These are phyloP conservation scores for Shinisaurus crocodilurus DNA, from an alignment of 2,113 vertebrate species.

Conservation along the genomic window DNA sequence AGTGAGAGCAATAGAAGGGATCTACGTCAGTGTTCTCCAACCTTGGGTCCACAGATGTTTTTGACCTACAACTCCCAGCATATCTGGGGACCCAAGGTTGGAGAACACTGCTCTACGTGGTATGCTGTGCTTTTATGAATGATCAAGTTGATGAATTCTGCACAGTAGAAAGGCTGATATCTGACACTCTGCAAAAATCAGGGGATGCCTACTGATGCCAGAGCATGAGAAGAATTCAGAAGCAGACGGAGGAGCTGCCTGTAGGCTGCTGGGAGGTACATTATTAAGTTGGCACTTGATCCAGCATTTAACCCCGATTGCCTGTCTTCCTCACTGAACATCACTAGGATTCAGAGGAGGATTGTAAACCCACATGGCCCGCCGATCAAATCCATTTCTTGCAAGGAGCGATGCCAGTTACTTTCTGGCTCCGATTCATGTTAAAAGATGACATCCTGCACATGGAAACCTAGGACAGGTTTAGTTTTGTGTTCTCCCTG, in stretches of 20 bases:
- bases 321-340: background rate
- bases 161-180: background rate
- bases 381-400: background rate
- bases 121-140: background rate
- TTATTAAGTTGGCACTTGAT: background rate
- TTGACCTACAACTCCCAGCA: too few species aligned
- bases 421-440: background rate
- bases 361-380: background rate
- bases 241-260: background rate
- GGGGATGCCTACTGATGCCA: background rate
- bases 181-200: too few species aligned
- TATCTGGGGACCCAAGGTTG: too few species aligned
- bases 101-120: background rate
- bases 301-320: background rate
- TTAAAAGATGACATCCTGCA: background rate
- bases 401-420: background rate
- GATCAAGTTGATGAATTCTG: background rate
- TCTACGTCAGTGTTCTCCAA: too few species aligned
- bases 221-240: background rate
- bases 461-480: background rate
- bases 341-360: background rate
- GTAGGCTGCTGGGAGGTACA: background rate
- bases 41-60: too few species aligned
- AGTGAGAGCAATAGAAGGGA: too few species aligned
- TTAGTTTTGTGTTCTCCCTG: background rate